phyloP scores from a whole-genome alignment of 1,140 invertebrate species.

The Oncopodura yosiiana region DNA sequence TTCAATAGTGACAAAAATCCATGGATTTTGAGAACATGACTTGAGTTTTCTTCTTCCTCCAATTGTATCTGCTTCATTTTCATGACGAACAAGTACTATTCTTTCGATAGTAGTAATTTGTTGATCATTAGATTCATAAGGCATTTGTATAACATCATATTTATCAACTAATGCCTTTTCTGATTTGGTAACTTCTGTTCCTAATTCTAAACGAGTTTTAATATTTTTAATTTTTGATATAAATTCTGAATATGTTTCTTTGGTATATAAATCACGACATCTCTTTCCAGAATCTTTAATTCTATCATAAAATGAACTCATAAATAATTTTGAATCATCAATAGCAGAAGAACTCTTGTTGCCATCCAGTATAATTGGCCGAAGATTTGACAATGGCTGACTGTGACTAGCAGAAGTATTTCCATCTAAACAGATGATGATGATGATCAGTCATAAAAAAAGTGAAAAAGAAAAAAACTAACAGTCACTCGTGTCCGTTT shows the following conservation, averaged over 20 bases:
- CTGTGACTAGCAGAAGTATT: too few relatives aligned
- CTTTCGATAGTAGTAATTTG: background rate
- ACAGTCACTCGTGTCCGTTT: background rate
- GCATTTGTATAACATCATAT: slow-evolving; percentile 1
- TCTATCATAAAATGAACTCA: background rate
- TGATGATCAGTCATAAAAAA: too few relatives aligned
- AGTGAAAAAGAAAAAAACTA: background rate
- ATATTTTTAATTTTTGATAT: background rate
- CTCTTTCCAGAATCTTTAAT: slow-evolving; percentile 4
- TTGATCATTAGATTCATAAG: background rate
- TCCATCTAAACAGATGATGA: too few relatives aligned
- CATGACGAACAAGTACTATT: background rate
- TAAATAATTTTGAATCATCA: slow-evolving; percentile 9
- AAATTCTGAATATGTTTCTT: slow-evolving; percentile 1
- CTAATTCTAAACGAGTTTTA: background rate
- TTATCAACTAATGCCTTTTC: background rate
- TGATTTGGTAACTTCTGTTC: background rate
- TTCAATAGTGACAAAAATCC: slow-evolving; percentile 9
- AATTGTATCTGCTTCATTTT: background rate
- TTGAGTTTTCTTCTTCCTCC: too few relatives aligned
- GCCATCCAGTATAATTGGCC: background rate
- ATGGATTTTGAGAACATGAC: background rate
- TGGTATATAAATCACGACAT: slow-evolving; percentile 7
- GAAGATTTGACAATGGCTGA: background rate
- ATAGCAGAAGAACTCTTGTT: too few relatives aligned